Evolutionary conservation across 1,140 invertebrate species (phyloP).

Genomic region (Pinna nobilis): DNA sequence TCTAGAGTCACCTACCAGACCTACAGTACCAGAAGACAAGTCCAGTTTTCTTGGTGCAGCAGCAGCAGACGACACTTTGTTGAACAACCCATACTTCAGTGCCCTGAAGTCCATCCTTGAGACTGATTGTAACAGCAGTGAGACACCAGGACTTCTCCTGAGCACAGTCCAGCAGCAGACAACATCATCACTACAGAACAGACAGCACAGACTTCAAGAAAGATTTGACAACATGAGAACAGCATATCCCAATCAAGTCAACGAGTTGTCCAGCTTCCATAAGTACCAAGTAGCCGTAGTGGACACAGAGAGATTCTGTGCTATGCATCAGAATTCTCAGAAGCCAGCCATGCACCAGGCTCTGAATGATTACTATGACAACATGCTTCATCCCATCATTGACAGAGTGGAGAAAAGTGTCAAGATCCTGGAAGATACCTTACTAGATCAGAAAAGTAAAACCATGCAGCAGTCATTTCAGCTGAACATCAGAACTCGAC

Average conservation of each 20-base stretch:
- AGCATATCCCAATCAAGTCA: conserved; percentile 5
- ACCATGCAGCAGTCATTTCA: conserved; percentile 10
- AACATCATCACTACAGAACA: background rate
- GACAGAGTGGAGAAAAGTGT: conserved; percentile 55
- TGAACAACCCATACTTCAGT: conserved; percentile 22
- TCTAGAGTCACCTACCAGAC: background rate
- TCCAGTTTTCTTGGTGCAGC: conserved; percentile 23
- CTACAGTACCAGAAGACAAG: background rate
- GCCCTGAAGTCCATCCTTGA: conserved; percentile 13
- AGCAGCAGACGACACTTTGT: conserved; percentile 32
- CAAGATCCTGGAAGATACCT: conserved; percentile 43
- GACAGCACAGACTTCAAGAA: conserved; percentile 15
- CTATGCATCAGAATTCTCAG: conserved; percentile 5
- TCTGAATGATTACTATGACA: too few species aligned
- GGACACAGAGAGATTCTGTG: conserved; percentile 16
- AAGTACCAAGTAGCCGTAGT: conserved; percentile 20
- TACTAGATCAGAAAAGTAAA: background rate
- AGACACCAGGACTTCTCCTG: background rate
- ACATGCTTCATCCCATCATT: conserved; percentile 49
- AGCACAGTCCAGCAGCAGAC: background rate
- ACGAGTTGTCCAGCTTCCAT: conserved; percentile 26
- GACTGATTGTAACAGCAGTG: background rate
- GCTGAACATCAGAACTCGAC: conserved; percentile 10
- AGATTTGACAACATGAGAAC: background rate
- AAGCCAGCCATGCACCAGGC: too few species aligned